These are phyloP conservation scores for Otis tarda DNA, from an alignment of 2,113 vertebrate genomes.

Conservation along the genomic window DNA sequence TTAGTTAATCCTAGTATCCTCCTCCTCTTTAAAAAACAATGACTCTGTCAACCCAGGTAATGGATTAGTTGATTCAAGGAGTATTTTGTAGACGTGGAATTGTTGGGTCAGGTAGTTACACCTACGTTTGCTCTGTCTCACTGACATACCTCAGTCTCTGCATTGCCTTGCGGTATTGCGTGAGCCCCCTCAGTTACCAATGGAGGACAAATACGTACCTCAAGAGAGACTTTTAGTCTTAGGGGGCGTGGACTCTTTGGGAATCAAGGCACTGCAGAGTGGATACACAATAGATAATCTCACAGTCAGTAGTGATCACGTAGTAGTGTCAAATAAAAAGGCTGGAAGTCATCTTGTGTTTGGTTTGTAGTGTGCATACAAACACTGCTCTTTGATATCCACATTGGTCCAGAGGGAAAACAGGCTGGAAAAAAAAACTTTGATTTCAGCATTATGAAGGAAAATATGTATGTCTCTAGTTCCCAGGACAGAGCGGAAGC, in stretches of 20 bases:
- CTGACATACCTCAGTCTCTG: neutral
- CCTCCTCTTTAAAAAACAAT: neutral
- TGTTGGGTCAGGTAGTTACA: neutral
- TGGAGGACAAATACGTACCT: neutral
- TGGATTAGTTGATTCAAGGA: neutral
- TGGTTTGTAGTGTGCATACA: neutral
- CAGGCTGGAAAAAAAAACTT: neutral
- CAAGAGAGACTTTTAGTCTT: neutral
- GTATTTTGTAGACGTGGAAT: neutral
- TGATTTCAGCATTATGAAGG: constrained; percentile 23
- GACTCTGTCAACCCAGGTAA: neutral
- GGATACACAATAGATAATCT: neutral
- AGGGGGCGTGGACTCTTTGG: neutral
- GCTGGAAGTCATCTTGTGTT: neutral
- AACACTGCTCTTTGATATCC: constrained; percentile 9
- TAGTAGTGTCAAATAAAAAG: neutral
- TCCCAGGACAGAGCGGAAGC: neutral
- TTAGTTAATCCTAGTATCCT: neutral
- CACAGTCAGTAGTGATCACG: neutral
- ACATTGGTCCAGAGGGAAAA: neutral
- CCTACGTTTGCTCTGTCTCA: neutral
- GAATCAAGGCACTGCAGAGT: neutral
- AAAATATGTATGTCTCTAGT: neutral
- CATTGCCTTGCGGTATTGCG: neutral
- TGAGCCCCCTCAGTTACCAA: neutral